These are phyloP conservation scores for Pseudonaja textilis DNA, from an alignment of 2,113 vertebrate genomes.

Conservation along the genomic window DNA sequence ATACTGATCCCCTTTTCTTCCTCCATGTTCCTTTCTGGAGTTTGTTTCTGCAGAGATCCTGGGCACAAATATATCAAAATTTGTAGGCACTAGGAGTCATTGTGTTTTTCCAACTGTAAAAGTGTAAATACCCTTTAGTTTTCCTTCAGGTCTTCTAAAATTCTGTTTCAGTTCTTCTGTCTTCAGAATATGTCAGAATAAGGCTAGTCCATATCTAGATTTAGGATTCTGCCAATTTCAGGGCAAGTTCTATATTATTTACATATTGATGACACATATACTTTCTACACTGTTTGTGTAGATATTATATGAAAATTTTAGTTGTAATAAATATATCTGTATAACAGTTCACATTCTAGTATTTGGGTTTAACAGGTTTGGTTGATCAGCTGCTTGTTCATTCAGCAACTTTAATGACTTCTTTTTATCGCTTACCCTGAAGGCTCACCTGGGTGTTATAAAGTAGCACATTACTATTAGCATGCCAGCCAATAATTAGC, in stretches of 20 bases:
- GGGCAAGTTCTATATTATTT: not conserved
- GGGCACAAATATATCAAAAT: not conserved
- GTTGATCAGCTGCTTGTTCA: conserved; percentile 18
- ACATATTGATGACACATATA: not conserved
- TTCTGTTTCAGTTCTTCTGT: not conserved
- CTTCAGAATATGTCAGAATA: not conserved
- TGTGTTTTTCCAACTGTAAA: not conserved
- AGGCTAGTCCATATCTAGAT: not conserved
- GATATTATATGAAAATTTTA: not conserved
- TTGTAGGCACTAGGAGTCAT: not conserved
- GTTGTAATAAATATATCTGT: not conserved
- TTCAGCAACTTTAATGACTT: conserved; percentile 23
- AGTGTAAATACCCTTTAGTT: not conserved
- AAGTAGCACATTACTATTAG: conserved; percentile 18
- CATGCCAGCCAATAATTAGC: conserved; percentile 24
- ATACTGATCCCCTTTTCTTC: not conserved
- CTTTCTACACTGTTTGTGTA: not conserved
- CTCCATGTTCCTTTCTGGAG: not conserved
- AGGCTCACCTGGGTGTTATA: conserved; percentile 21
- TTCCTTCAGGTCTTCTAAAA: not conserved
- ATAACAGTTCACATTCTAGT: not conserved
- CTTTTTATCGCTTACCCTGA: conserved; percentile 19
- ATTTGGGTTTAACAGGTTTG: conserved; percentile 1
- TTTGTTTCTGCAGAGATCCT: not conserved
- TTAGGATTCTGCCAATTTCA: not conserved